A percentile compares a stretch with the other conserved stretches of the same genome.
phyloP scores from a whole-genome alignment of 2,888 invertebrate genomes.

The Lepas anatifera region DNA sequence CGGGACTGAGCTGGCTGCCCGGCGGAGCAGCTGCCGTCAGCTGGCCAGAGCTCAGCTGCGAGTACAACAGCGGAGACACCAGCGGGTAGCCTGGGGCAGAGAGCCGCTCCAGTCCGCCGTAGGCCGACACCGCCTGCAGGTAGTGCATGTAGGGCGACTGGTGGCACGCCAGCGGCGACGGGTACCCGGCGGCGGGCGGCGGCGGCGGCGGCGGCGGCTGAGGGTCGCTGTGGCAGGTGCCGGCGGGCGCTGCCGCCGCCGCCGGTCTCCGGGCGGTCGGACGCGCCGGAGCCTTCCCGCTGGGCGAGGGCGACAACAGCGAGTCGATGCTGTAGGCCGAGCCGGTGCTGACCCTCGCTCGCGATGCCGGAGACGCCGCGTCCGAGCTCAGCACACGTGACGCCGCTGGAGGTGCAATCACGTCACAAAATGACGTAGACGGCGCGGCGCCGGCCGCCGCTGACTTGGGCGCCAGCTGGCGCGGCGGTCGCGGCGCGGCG shows the following conservation, averaged over 20 bases:
- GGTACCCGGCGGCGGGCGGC: not conserved
- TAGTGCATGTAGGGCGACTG: conserved; percentile 2
- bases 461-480: not conserved
- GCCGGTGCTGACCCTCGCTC: not conserved
- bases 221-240: not conserved
- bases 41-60: not conserved
- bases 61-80: conserved; percentile 1
- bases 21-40: not conserved
- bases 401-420: not conserved
- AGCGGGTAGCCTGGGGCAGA: not conserved
- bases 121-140: conserved; percentile 6
- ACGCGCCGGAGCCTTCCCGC: not conserved
- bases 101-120: not conserved
- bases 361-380: not conserved
- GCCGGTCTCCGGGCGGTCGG: not conserved
- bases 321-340: not conserved
- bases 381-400: not conserved
- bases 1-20: too few relatives aligned
- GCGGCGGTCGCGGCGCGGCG: not conserved
- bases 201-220: not conserved
- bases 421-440: not conserved
- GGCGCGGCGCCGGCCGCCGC: not conserved
- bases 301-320: not conserved
- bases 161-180: not conserved
- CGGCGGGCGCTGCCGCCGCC: not conserved